phyloP scores from a whole-genome alignment of 1,140 invertebrate species.

The Arctopsyche grandis region DNA sequence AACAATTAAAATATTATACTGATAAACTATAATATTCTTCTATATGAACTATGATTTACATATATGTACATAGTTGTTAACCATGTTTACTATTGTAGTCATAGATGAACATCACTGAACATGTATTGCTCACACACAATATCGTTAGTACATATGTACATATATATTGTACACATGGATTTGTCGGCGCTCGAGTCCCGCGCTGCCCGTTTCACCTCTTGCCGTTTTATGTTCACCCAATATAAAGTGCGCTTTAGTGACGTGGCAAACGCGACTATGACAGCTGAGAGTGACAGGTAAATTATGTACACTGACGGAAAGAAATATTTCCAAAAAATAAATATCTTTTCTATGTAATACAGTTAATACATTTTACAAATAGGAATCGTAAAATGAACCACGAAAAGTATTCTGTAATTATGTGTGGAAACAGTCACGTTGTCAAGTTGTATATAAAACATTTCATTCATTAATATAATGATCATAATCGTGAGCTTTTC shows the following conservation, averaged over 20 bases:
- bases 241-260: conserved; percentile 50
- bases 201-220: conserved; percentile 25
- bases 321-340: neutral
- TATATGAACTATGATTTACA: too few relatives aligned
- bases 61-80: too few relatives aligned
- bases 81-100: too few relatives aligned
- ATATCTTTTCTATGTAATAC: neutral
- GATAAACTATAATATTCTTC: too few relatives aligned
- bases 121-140: neutral
- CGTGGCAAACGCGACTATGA: conserved; percentile 51
- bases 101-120: too few relatives aligned
- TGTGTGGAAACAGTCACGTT: too few relatives aligned
- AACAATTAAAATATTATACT: too few relatives aligned
- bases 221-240: conserved; percentile 35
- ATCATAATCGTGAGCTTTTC: too few relatives aligned
- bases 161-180: neutral
- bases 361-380: neutral
- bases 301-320: conserved; percentile 33
- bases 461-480: too few relatives aligned
- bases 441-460: too few relatives aligned
- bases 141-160: neutral
- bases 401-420: too few relatives aligned
- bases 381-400: too few relatives aligned
- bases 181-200: neutral
- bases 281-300: conserved; percentile 48